Percentiles rank a stretch among this genome's conserved stretches.
phyloP scores from a whole-genome alignment of 2,113 vertebrate genomes.

The Bufo gargarizans region DNA sequence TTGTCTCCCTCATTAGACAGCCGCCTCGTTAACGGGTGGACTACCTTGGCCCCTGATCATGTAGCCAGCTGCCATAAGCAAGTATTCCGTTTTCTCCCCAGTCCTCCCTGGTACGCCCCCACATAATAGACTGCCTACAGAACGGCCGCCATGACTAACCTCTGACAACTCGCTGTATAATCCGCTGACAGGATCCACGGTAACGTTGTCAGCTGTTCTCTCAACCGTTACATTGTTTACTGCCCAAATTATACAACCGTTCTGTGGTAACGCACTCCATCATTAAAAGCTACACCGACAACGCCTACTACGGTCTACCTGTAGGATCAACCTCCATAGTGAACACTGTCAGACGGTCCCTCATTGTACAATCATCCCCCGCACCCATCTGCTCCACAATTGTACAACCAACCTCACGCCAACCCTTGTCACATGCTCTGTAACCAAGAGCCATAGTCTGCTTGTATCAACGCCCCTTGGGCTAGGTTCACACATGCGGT shows the following conservation, averaged over 20 bases:
- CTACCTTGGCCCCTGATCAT: not conserved
- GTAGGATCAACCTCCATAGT: not conserved
- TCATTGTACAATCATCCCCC: not conserved
- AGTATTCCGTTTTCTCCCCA: not conserved
- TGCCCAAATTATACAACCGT: not conserved
- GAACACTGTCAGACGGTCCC: not conserved
- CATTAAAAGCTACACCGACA: not conserved
- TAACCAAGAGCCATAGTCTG: not conserved
- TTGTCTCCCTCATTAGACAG: conserved; percentile 11
- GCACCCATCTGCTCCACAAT: not conserved
- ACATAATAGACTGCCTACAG: too few species aligned
- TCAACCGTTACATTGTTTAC: not conserved
- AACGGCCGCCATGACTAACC: too few species aligned
- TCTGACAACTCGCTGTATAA: too few species aligned
- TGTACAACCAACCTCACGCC: not conserved
- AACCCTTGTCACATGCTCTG: not conserved
- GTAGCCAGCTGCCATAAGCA: not conserved
- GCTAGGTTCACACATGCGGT: too few species aligned
- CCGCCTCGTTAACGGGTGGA: not conserved
- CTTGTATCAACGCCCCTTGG: too few species aligned
- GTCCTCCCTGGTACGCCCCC: not conserved
- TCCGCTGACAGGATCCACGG: too few species aligned
- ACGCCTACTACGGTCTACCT: not conserved
- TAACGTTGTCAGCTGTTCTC: too few species aligned
- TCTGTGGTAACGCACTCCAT: not conserved